phyloP scores from a whole-genome alignment of 1,140 invertebrate species.

The Heterodera schachtii region DNA sequence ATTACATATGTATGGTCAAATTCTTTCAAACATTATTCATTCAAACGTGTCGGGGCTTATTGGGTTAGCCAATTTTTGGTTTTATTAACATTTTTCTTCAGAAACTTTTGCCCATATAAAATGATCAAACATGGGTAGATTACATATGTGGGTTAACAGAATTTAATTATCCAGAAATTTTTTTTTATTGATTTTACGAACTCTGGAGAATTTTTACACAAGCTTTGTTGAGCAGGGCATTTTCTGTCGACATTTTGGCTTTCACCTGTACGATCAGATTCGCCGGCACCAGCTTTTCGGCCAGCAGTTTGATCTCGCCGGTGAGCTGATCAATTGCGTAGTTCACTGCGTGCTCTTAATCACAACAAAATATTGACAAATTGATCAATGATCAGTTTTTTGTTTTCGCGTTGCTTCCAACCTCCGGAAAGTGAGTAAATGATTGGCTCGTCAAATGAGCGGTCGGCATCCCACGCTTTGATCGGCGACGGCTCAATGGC shows the following conservation, averaged over 20 bases:
- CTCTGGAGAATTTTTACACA: no score
- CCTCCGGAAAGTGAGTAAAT: slow-evolving; percentile 51
- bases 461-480: slow-evolving; percentile 50
- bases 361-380: background rate
- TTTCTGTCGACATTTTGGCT: background rate
- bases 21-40: background rate
- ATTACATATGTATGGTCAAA: background rate
- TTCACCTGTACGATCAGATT: slow-evolving; percentile 14
- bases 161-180: no score
- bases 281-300: background rate
- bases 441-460: slow-evolving; percentile 46
- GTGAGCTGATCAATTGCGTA: slow-evolving; percentile 25
- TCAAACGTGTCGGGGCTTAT: no score
- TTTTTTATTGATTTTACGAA: no score
- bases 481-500: slow-evolving; percentile 46
- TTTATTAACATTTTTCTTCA: no score
- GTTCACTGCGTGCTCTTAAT: slow-evolving; percentile 6
- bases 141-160: no score
- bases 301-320: background rate
- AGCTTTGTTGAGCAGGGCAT: no score
- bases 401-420: slow-evolving; percentile 1
- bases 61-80: no score
- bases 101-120: no score
- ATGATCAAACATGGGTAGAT: no score
- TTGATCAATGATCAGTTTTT: background rate